Percentiles rank a stretch among this genome's conserved stretches.
Evolutionary conservation across 1,140 invertebrate genomes (phyloP).

Genomic region (Eumeta japonica): DNA sequence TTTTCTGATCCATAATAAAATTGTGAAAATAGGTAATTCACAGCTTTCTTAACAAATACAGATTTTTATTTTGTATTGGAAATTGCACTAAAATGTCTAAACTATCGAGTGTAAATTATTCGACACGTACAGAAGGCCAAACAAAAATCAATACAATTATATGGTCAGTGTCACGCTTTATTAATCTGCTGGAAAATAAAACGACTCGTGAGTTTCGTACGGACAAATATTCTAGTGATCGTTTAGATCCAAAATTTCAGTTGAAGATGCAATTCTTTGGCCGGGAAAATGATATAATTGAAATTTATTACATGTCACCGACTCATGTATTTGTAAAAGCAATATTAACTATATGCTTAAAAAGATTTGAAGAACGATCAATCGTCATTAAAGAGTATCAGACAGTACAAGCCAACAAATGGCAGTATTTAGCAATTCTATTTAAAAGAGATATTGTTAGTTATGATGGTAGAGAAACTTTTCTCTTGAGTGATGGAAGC

Average conservation of each 20-base stretch:
- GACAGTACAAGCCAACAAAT: slow-evolving; percentile 41
- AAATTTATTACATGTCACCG: slow-evolving; percentile 42
- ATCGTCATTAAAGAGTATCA: slow-evolving; percentile 43
- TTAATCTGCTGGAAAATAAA: slow-evolving; percentile 33
- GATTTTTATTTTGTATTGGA: too few relatives aligned
- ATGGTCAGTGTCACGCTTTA: slow-evolving; percentile 40
- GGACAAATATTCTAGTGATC: slow-evolving; percentile 21
- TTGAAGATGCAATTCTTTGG: slow-evolving; percentile 48
- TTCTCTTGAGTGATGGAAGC: slow-evolving; percentile 36
- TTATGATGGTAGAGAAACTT: slow-evolving; percentile 29
- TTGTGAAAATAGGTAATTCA: too few relatives aligned
- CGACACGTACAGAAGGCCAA: slow-evolving; percentile 38
- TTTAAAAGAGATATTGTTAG: slow-evolving; percentile 36
- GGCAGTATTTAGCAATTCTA: slow-evolving; percentile 44
- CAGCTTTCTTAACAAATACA: too few relatives aligned
- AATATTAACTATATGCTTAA: slow-evolving; percentile 39
- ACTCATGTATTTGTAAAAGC: slow-evolving; percentile 41
- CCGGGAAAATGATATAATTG: slow-evolving; percentile 39
- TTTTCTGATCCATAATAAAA: too few relatives aligned
- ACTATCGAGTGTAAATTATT: slow-evolving; percentile 39
- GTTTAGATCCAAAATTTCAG: slow-evolving; percentile 29
- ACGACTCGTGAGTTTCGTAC: slow-evolving; percentile 37
- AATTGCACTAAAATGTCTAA: slow-evolving; percentile 4
- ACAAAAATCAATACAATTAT: slow-evolving; percentile 43
- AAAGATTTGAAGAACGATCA: slow-evolving; percentile 42